Conservation (phyloP, 2,888 invertebrate species). For the Cenopis cana region DNA sequence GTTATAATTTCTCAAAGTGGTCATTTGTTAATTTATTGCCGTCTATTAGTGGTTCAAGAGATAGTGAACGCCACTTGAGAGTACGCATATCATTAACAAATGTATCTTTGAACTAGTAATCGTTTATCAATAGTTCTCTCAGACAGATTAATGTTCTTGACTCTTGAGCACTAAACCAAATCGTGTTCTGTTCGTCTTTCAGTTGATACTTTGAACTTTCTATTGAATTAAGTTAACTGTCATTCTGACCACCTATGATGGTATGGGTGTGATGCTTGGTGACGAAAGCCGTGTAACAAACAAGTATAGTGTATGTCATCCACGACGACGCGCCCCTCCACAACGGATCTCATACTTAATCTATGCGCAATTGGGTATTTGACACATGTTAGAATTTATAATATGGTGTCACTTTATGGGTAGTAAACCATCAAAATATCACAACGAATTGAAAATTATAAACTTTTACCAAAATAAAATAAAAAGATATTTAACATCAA, state of each 20-base stretch:
- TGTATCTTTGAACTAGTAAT: constrained; percentile 23
- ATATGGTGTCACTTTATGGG: too few relatives aligned
- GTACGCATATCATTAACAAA: constrained; percentile 19
- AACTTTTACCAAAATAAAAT: too few relatives aligned
- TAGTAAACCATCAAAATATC: too few relatives aligned
- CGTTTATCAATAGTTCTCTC: constrained; percentile 10
- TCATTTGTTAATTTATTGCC: constrained; percentile 21
- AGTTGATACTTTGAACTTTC: not conserved
- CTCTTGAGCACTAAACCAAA: not conserved
- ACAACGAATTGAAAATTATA: too few relatives aligned
- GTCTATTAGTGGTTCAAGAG: constrained; percentile 24
- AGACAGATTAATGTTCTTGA: constrained; percentile 12
- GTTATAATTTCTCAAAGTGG: constrained; percentile 16
- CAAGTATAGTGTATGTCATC: too few relatives aligned
- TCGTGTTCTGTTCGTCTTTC: not conserved
- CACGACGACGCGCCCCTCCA: too few relatives aligned
- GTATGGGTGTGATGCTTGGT: not conserved
- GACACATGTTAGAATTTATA: too few relatives aligned
- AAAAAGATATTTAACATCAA: too few relatives aligned
- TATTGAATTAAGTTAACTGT: not conserved
- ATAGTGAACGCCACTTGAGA: constrained; percentile 24
- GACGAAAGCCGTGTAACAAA: too few relatives aligned
- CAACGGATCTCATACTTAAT: too few relatives aligned
- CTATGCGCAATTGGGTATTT: too few relatives aligned
- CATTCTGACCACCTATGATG: not conserved